phyloP scores from a whole-genome alignment of 2,888 invertebrate species.

The Pogonocherus hispidulus region DNA sequence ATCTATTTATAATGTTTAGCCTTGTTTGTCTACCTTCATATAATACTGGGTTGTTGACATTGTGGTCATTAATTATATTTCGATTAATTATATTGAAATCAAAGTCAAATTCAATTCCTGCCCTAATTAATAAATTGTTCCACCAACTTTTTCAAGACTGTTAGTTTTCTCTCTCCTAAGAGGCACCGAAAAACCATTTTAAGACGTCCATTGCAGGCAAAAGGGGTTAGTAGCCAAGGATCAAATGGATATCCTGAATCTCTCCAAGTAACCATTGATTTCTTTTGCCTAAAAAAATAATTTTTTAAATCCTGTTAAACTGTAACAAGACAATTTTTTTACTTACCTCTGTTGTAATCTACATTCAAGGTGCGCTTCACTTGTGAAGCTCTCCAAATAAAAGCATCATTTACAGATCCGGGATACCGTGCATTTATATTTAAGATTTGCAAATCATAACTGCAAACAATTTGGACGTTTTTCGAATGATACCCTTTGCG shows the following conservation, averaged over 20 bases:
- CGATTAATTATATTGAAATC: neutral
- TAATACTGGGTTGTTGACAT: too few species aligned
- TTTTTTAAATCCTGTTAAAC: neutral
- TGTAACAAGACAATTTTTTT: neutral
- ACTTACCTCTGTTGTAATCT: neutral
- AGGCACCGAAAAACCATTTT: constrained; percentile 40
- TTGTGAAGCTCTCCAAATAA: neutral
- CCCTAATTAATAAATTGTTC: neutral
- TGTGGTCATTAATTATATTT: neutral
- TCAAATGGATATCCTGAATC: constrained; percentile 34
- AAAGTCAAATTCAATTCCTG: neutral
- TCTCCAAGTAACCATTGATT: constrained; percentile 23
- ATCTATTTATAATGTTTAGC: too few species aligned
- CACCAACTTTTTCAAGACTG: constrained; percentile 5
- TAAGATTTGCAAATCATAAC: neutral
- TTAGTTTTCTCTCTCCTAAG: constrained; percentile 20
- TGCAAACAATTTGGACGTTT: constrained; percentile 25
- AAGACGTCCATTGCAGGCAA: constrained; percentile 28
- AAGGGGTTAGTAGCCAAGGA: constrained; percentile 34
- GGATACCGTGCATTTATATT: neutral
- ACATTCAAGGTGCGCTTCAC: neutral
- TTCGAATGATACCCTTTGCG: constrained; percentile 37
- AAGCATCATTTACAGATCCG: neutral
- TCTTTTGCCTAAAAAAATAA: neutral
- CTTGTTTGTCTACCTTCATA: too few species aligned